These are phyloP conservation scores for Numida meleagris DNA, from an alignment of 2,113 vertebrate genomes.

Conservation along the genomic window DNA sequence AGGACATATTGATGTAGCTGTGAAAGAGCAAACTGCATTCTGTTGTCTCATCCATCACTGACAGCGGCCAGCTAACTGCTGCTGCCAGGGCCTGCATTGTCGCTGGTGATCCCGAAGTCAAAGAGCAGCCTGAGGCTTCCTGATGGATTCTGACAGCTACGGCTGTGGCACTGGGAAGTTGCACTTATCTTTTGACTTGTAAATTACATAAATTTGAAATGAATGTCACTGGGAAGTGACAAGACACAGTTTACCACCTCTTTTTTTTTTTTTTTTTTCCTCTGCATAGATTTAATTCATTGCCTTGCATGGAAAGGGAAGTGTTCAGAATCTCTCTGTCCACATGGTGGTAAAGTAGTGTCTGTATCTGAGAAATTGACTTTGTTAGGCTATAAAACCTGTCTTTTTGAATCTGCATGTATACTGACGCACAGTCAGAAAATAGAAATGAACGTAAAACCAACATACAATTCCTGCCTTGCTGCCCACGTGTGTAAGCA, in stretches of 20 bases:
- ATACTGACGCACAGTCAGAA: background rate
- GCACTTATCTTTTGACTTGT: background rate
- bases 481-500: background rate
- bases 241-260: background rate
- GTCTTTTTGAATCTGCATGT: background rate
- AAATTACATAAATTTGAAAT: background rate
- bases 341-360: background rate
- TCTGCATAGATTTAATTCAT: background rate
- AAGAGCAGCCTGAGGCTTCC: background rate
- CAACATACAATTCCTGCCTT: background rate
- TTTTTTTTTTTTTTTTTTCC: rapidly evolving
- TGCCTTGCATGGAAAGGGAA: background rate
- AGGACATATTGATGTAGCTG: background rate
- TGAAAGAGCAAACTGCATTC: background rate
- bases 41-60: background rate
- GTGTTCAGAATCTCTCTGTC: background rate
- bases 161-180: background rate
- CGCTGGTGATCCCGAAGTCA: slow-evolving; percentile 6
- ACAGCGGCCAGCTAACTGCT: background rate
- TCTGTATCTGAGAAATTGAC: background rate
- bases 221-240: background rate
- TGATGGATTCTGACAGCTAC: background rate
- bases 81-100: background rate
- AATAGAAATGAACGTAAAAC: background rate
- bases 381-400: background rate